Evolutionary conservation across 2,797 vertebrate genomes (phyloP).

Genomic region (Prionace glauca): DNA sequence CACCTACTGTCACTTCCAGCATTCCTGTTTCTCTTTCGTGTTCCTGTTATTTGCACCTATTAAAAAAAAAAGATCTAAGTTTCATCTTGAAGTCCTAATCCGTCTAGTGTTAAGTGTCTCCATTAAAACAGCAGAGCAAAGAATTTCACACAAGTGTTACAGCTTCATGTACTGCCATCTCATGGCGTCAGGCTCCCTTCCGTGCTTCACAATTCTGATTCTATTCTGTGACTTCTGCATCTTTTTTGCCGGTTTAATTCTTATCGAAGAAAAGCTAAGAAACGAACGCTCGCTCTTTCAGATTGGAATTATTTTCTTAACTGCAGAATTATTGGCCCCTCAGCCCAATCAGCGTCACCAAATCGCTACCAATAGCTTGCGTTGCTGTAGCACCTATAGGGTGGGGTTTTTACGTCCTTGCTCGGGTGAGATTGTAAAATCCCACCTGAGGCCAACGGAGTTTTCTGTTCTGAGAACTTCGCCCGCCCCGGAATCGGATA

Average conservation of each 20-base stretch:
- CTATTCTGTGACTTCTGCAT: not conserved
- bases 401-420: too few relatives aligned
- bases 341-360: not conserved
- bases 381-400: too few relatives aligned
- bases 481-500: too few relatives aligned
- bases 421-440: too few relatives aligned
- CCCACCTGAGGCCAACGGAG: too few relatives aligned
- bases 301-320: not conserved
- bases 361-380: not conserved
- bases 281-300: not conserved
- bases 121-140: not conserved
- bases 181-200: not conserved
- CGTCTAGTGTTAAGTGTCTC: not conserved
- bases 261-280: not conserved
- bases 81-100: not conserved
- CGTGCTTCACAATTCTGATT: not conserved
- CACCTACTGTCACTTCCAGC: not conserved
- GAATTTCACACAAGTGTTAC: not conserved
- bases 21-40: not conserved
- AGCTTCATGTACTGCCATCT: slow-evolving; percentile 22
- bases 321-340: not conserved
- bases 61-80: not conserved
- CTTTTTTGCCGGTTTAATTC: not conserved
- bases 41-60: not conserved
- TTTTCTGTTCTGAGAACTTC: too few relatives aligned